These are phyloP conservation scores for Onychomys arenicola DNA, from an alignment of 2,797 vertebrate genomes.

Conservation along the genomic window DNA sequence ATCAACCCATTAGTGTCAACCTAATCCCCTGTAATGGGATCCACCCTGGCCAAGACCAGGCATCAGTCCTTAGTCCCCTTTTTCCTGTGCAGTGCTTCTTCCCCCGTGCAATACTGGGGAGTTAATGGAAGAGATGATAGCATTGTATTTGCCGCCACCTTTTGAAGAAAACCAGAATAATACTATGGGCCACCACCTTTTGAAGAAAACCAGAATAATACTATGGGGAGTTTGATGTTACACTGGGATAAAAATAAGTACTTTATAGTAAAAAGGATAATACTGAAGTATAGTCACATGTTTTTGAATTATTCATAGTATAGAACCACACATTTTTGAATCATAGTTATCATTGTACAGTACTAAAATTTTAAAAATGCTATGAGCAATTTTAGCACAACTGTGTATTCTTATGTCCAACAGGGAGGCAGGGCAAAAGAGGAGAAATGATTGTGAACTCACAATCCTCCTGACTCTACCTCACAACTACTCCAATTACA, in stretches of 20 bases:
- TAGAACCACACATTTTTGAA: neutral
- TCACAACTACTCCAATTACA: neutral
- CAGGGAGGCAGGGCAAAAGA: neutral
- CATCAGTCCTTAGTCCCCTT: conserved; percentile 21
- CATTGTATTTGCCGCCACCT: conserved; percentile 53
- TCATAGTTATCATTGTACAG: neutral
- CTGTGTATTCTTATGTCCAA: neutral
- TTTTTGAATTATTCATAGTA: neutral
- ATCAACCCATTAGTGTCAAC: conserved; percentile 80
- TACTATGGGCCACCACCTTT: conserved; percentile 47
- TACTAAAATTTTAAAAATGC: neutral
- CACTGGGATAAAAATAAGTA: neutral
- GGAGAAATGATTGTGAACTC: neutral
- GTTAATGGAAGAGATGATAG: neutral
- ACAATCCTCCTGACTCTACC: neutral
- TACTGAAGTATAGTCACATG: neutral
- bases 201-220: conserved; percentile 63
- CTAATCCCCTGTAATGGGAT: conserved; percentile 74
- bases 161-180: conserved; percentile 68
- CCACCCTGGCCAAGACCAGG: conserved; percentile 61
- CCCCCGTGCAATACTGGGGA: neutral
- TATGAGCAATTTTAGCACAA: neutral
- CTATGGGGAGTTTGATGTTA: neutral
- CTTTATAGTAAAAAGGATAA: neutral
- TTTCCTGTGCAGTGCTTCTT: neutral